These are phyloP conservation scores for Paramormyrops hopkinsi DNA, from an alignment of 2,797 vertebrate species.

Conservation along the genomic window DNA sequence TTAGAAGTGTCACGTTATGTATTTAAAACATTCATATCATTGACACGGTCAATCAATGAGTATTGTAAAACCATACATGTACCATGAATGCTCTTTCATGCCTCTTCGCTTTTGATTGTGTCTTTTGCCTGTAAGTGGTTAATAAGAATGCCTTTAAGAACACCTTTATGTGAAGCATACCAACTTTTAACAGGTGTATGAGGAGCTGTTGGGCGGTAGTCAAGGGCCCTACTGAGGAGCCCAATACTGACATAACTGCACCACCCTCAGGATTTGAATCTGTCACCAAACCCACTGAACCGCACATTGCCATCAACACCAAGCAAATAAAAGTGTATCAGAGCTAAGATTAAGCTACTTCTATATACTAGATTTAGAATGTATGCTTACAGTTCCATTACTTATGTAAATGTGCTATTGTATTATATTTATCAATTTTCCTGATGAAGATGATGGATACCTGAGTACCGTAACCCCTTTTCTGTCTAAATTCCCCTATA, in stretches of 20 bases:
- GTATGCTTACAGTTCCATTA: background rate
- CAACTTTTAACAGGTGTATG: background rate
- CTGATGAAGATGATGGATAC: background rate
- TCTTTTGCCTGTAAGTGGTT: background rate
- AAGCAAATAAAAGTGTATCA: background rate
- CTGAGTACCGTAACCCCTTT: background rate
- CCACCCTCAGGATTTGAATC: background rate
- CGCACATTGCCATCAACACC: background rate
- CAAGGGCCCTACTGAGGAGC: background rate
- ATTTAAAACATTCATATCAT: background rate
- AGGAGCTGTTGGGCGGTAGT: background rate
- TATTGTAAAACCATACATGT: background rate
- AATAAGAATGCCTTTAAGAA: background rate
- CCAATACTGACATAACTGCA: background rate
- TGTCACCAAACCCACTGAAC: background rate
- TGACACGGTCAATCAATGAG: background rate
- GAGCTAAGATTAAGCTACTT: background rate
- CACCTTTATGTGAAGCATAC: background rate
- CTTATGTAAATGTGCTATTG: background rate
- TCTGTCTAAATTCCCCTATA: background rate
- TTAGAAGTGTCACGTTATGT: background rate
- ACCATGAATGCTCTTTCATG: background rate
- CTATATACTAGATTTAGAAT: background rate
- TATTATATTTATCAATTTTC: background rate
- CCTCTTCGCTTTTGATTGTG: background rate